Base-by-base conservation (phyloP, 2,888 invertebrate species). In the Lutraria lutraria region DNA sequence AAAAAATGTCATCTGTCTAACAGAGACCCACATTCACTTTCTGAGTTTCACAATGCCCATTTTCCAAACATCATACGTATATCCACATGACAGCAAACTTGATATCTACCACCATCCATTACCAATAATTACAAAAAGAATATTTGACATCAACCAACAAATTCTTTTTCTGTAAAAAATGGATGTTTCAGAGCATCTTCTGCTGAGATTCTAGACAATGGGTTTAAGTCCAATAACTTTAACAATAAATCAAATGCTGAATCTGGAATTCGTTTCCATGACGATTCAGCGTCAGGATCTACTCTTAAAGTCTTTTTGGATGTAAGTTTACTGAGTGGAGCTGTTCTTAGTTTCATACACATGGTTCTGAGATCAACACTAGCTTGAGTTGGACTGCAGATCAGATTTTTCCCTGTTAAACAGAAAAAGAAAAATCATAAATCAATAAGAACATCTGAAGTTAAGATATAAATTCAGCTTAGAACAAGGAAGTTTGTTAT, bases 221-320 rank as follows among this genome's bases (percentile, higher is more conserved):
- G 98, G 97, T 98, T 98, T n/a, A 98, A 97, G 96, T 98, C 98
- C 94, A 99, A 97, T 94, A 99, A 97, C 85, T 97, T 97, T 92
- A 97, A 97, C 88, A 98, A 97, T 92, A 99, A 97, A 95, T 98
- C 97, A 97, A 98, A 98, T 0, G 98, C 98, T 91, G 97, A 97
- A 94, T 97, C 97, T 34, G 98, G 98, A 6, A 95, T 90, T 29
- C 88, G 89, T 68, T 90, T 83, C 94, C 94, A 94, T 13, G 93
- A 91, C 53, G 34, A 53, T 31, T 92, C 87, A 4, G 89, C 88
- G 34, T 93, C 93, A 54, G 89, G 90, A 29, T 93, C 86, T 16
- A 88, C 81, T 56, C 83, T 88, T 10, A 83, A 60, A 43, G 83
- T 87, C 31, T 90, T 85, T 31, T 89, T 79, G 12, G 87, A 82